Percentiles rank a stretch among this genome's conserved stretches.
Conservation (phyloP, 2,888 invertebrate species). For the Plagodis dolabraria region DNA sequence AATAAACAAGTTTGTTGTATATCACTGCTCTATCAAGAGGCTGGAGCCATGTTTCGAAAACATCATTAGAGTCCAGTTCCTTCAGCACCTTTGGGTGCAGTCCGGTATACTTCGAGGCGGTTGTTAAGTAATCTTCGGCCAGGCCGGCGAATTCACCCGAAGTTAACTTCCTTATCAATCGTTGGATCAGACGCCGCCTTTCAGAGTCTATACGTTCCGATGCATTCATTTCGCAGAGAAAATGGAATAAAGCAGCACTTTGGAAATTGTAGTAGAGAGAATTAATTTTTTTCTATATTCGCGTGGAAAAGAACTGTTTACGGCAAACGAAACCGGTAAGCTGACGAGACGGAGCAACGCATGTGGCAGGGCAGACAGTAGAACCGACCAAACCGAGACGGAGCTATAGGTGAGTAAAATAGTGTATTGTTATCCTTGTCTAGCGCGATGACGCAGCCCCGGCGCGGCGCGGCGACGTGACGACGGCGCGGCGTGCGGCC, state of each 20-base stretch:
- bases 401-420: too few relatives aligned
- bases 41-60: slow-evolving; percentile 10
- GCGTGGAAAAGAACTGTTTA: too few relatives aligned
- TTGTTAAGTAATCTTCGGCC: slow-evolving; percentile 6
- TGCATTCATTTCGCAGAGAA: too few relatives aligned
- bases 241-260: too few relatives aligned
- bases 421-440: too few relatives aligned
- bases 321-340: too few relatives aligned
- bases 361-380: too few relatives aligned
- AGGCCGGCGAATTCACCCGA: neutral
- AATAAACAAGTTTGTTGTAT: slow-evolving; percentile 36
- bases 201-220: neutral
- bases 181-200: slow-evolving; percentile 7
- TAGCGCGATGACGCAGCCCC: neutral
- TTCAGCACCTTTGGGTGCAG: slow-evolving; percentile 25
- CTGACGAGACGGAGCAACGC: too few relatives aligned
- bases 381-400: too few relatives aligned
- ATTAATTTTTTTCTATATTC: too few relatives aligned
- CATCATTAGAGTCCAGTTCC: neutral
- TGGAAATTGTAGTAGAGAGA: too few relatives aligned
- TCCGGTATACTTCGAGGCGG: slow-evolving; percentile 32
- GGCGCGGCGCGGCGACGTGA: neutral
- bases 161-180: slow-evolving; percentile 15
- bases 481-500: neutral
- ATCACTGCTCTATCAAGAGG: slow-evolving; percentile 41